These are phyloP conservation scores for Pachliopta kotzebuea DNA, from an alignment of 2,888 invertebrate species.

Conservation along the genomic window DNA sequence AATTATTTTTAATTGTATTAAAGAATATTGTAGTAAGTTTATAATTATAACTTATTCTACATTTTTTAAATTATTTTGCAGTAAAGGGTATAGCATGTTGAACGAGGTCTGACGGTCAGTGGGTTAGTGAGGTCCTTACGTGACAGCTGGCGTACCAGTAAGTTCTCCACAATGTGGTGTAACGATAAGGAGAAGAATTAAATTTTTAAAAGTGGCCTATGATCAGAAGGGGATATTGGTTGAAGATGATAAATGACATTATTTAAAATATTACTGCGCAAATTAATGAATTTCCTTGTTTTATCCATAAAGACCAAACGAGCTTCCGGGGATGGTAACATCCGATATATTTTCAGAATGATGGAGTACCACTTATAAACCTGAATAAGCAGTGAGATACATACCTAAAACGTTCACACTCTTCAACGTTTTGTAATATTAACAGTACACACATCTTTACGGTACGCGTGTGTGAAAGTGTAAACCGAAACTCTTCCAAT, in stretches of 20 bases:
- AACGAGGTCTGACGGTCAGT: too few species aligned
- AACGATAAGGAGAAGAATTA: too few species aligned
- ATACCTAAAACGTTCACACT: constrained; percentile 46
- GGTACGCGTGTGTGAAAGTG: constrained; percentile 48
- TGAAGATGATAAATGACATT: too few species aligned
- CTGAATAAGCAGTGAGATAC: constrained; percentile 53
- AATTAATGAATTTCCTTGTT: not conserved
- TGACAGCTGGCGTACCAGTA: too few species aligned
- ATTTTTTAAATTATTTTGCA: too few species aligned
- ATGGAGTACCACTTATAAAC: constrained; percentile 51
- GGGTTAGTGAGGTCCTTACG: too few species aligned
- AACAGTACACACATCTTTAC: constrained; percentile 40
- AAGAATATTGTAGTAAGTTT: too few species aligned
- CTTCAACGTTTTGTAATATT: constrained; percentile 46
- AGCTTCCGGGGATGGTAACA: not conserved
- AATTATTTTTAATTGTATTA: not conserved
- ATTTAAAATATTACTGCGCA: not conserved
- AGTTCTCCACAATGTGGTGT: too few species aligned
- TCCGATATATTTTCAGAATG: constrained; percentile 43
- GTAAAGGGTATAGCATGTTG: too few species aligned
- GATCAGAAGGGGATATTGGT: too few species aligned
- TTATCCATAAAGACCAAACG: not conserved
- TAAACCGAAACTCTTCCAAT: constrained; percentile 47
- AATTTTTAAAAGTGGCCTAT: too few species aligned
- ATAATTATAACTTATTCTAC: too few species aligned